Conservation (phyloP, 2,797 vertebrate species). For the Coregonus ussuriensis region DNA sequence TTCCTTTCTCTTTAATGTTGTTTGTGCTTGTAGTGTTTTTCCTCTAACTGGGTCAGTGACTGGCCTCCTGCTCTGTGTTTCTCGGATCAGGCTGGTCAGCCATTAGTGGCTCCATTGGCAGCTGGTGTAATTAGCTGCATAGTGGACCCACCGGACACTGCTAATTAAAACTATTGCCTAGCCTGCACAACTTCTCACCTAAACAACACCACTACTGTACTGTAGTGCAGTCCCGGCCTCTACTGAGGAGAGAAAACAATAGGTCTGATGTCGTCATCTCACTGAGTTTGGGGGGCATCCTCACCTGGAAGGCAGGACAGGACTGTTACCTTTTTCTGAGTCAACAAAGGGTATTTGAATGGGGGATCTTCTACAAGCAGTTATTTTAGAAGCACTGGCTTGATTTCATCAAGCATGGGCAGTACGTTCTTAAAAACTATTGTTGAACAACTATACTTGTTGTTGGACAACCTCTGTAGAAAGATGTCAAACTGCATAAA, state of each 20-base stretch:
- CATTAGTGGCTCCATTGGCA: conserved; percentile 22
- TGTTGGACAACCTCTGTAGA: neutral
- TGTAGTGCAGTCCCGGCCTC: neutral
- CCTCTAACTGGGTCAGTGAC: conserved; percentile 13
- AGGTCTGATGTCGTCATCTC: no score
- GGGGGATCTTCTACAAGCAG: neutral
- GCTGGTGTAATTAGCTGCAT: conserved; percentile 36
- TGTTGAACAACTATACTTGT: neutral
- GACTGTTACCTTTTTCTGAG: neutral
- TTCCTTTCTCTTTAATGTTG: neutral
- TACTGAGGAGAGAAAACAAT: neutral
- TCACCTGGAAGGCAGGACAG: no score
- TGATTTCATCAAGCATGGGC: neutral
- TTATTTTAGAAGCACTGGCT: neutral
- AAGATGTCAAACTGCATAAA: neutral
- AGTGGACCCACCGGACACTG: conserved; percentile 16
- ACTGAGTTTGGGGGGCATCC: no score
- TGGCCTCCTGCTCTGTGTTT: conserved; percentile 8
- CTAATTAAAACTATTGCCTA: conserved; percentile 37
- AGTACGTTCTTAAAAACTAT: neutral
- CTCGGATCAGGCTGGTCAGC: neutral
- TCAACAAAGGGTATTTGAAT: neutral
- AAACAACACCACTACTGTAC: neutral
- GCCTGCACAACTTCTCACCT: neutral
- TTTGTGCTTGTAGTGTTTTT: conserved; percentile 19